Conservation (phyloP, 2,113 vertebrate species). For the Reinhardtius hippoglossoides region DNA sequence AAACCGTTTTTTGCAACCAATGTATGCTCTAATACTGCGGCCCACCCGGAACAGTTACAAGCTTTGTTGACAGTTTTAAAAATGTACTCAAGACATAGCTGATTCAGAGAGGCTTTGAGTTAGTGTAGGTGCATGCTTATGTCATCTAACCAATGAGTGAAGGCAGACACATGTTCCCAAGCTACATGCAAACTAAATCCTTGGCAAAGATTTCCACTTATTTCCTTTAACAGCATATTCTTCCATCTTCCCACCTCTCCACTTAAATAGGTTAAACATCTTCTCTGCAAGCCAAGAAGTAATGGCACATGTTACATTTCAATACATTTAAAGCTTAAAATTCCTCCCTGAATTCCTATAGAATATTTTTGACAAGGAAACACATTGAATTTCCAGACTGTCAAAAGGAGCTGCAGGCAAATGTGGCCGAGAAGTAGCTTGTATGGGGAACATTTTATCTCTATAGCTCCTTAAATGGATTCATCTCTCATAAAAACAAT, state of each 20-base stretch:
- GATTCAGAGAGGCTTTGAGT: too few relatives aligned
- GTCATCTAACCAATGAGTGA: too few relatives aligned
- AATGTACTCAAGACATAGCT: too few relatives aligned
- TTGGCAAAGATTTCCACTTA: conserved; percentile 18
- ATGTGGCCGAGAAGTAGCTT: conserved; percentile 43
- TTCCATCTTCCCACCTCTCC: conserved; percentile 23
- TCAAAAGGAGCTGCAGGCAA: conserved; percentile 54
- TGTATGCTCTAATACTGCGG: too few relatives aligned
- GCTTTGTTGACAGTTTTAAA: too few relatives aligned
- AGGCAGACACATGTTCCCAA: neutral
- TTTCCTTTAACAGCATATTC: conserved; percentile 8
- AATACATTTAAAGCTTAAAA: conserved; percentile 52
- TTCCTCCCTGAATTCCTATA: conserved; percentile 34
- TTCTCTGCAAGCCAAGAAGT: conserved; percentile 14
- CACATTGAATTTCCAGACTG: conserved; percentile 39
- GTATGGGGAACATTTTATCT: conserved; percentile 56
- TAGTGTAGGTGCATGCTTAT: too few relatives aligned
- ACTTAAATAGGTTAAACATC: conserved; percentile 39
- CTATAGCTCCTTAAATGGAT: conserved; percentile 69
- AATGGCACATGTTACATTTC: conserved; percentile 62
- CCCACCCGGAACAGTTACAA: too few relatives aligned
- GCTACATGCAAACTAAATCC: conserved; percentile 9
- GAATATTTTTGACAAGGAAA: conserved; percentile 70
- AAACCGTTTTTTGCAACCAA: too few relatives aligned
- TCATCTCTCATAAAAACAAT: conserved; percentile 72